Conservation (phyloP, 2,888 invertebrate species). For the Drosophila neonasuta region DNA sequence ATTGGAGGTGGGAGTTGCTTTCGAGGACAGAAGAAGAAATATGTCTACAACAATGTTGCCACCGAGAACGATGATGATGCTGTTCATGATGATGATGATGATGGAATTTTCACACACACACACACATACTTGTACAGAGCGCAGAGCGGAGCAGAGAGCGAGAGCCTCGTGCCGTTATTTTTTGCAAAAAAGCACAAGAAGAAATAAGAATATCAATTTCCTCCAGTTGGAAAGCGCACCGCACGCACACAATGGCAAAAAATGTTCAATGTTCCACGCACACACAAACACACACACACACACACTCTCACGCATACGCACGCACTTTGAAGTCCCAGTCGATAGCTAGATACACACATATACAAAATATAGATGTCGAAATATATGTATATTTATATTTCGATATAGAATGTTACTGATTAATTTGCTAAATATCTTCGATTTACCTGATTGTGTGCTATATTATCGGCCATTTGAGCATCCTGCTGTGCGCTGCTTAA, state of each 20-base stretch:
- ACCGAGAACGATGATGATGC: conserved; percentile 42
- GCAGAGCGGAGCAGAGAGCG: conserved; percentile 31
- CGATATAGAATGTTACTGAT: conserved; percentile 18
- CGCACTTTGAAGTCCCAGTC: conserved; percentile 34
- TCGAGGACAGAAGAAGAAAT: conserved; percentile 58
- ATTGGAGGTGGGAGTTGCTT: not conserved
- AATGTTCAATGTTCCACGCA: conserved; percentile 55
- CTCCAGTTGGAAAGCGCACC: conserved; percentile 68
- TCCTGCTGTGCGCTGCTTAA: conserved; percentile 41
- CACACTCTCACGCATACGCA: conserved; percentile 25
- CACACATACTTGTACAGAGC: conserved; percentile 22
- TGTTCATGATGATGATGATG: conserved; percentile 55
- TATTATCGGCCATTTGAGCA: conserved; percentile 40
- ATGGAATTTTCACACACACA: conserved; percentile 68
- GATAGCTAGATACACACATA: conserved; percentile 34
- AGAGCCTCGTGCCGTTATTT: conserved; percentile 52
- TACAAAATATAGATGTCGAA: conserved; percentile 8
- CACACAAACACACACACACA: conserved; percentile 44
- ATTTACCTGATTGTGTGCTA: conserved; percentile 55
- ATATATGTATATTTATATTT: conserved; percentile 15
- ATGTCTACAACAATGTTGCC: conserved; percentile 71
- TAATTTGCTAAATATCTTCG: conserved; percentile 23
- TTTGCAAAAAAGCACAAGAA: conserved; percentile 68
- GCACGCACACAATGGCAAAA: conserved; percentile 56
- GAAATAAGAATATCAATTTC: conserved; percentile 77